phyloP scores from a whole-genome alignment of 2,797 vertebrate species.

The Mormyrus proboscirostris region DNA sequence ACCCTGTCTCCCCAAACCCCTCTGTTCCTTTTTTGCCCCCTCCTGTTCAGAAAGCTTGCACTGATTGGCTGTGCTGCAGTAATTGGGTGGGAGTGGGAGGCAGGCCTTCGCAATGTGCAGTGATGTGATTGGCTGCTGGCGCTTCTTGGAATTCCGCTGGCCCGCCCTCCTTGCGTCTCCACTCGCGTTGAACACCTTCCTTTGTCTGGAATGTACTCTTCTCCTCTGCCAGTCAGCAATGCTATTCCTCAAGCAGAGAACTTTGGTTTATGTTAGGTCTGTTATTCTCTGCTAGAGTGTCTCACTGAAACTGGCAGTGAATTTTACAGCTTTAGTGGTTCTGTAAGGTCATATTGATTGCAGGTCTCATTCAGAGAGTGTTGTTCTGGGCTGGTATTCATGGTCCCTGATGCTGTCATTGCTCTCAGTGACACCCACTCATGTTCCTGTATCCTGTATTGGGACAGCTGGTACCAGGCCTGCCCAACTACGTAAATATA shows the following conservation, averaged over 20 bases:
- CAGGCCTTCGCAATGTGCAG: neutral
- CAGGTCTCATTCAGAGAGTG: neutral
- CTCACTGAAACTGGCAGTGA: neutral
- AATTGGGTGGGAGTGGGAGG: conserved; percentile 8
- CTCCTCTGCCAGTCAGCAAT: neutral
- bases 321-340: neutral
- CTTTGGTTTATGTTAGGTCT: neutral
- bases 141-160: conserved; percentile 16
- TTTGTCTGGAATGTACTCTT: conserved; percentile 13
- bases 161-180: neutral
- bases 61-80: conserved; percentile 22
- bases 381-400: neutral
- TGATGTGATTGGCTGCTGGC: conserved; percentile 14
- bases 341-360: neutral
- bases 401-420: neutral
- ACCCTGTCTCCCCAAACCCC: conserved; percentile 28
- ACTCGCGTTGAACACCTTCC: neutral
- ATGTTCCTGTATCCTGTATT: neutral
- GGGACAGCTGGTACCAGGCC: neutral
- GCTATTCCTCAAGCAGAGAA: neutral
- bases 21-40: neutral
- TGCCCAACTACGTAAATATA: neutral
- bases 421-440: neutral
- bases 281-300: neutral
- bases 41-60: conserved; percentile 16